Evolutionary conservation across 2,888 invertebrate genomes (phyloP).

Genomic region (Fragum sueziense): DNA sequence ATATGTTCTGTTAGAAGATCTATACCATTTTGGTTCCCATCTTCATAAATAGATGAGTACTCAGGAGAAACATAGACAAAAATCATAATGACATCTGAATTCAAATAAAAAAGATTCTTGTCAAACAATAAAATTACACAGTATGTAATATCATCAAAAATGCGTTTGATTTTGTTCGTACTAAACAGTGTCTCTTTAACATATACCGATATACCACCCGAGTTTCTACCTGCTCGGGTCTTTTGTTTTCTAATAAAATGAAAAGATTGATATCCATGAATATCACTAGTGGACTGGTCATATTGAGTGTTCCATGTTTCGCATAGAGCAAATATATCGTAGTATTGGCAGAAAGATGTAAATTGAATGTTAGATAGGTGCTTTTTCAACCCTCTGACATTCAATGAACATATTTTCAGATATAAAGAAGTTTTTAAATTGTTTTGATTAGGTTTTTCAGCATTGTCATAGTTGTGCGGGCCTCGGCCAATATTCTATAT

Average conservation of each 20-base stretch:
- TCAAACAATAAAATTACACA: neutral
- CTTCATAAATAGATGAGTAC: neutral
- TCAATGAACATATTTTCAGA: too few species aligned
- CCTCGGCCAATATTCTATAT: too few species aligned
- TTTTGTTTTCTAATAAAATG: neutral
- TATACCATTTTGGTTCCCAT: neutral
- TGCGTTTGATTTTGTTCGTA: neutral
- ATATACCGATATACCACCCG: too few species aligned
- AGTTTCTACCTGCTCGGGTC: too few species aligned
- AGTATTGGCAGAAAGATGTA: neutral
- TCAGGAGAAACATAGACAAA: slow-evolving; percentile 19
- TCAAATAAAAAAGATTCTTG: neutral
- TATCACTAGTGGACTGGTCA: neutral
- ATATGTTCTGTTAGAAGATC: neutral
- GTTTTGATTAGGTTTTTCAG: too few species aligned
- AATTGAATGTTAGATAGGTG: neutral
- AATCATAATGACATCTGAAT: slow-evolving; percentile 4
- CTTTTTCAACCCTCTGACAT: neutral
- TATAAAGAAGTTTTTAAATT: too few species aligned
- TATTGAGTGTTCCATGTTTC: neutral
- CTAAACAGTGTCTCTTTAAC: neutral
- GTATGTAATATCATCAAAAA: neutral
- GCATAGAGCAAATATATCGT: neutral
- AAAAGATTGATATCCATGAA: neutral
- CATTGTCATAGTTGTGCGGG: too few species aligned